Percentiles rank a stretch among this genome's conserved stretches.
phyloP scores from a whole-genome alignment of 2,113 vertebrate genomes.

The human (Homo sapiens) region GRCh38 chr22:34534501-34535000 shows the following conservation, averaged over 20 bases:
- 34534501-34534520: not conserved
- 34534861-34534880: too few relatives aligned
- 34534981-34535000: too few relatives aligned
- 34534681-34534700: not conserved
- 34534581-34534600: not conserved
- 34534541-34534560: not conserved
- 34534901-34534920: too few relatives aligned
- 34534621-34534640: not conserved
- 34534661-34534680: not conserved
- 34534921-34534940: too few relatives aligned
- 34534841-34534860: too few relatives aligned
- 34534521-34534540: not conserved
- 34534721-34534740: not conserved
- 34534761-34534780: not conserved
- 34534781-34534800: not conserved
- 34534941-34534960: too few relatives aligned
- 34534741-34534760: not conserved
- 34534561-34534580: not conserved
- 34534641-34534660: not conserved
- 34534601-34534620: not conserved
- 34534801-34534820: not conserved
- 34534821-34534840: not conserved
- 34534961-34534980: too few relatives aligned
- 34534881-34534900: too few relatives aligned
- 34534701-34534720: not conserved